A percentile compares a stretch with the other conserved stretches of the same genome.
phyloP scores from a whole-genome alignment of 2,797 vertebrate species.

The Thunnus albacares region DNA sequence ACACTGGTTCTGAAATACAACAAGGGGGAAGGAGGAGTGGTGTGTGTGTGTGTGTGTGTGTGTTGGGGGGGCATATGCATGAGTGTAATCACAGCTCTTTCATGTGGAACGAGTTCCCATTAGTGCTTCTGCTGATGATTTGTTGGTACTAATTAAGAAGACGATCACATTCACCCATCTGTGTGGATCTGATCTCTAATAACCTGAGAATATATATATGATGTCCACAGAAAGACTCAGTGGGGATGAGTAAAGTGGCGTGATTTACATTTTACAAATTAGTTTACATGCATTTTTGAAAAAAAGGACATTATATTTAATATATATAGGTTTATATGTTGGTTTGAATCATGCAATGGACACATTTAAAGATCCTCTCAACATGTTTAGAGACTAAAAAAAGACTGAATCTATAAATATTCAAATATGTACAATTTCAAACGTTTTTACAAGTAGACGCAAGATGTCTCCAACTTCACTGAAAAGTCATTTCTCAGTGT shows the following conservation, averaged over 20 bases:
- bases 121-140: slow-evolving; percentile 43
- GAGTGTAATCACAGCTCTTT: slow-evolving; percentile 31
- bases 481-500: neutral
- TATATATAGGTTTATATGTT: too few species aligned
- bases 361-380: neutral
- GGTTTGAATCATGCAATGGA: neutral
- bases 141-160: slow-evolving; percentile 46
- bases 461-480: too few species aligned
- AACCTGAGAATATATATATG: slow-evolving; percentile 3
- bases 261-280: slow-evolving; percentile 2
- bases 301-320: too few species aligned
- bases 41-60: slow-evolving; percentile 9
- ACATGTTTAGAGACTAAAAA: too few species aligned
- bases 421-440: too few species aligned
- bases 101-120: slow-evolving; percentile 39
- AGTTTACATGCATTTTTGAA: neutral
- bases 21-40: neutral
- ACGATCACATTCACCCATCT: slow-evolving; percentile 34
- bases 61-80: neutral
- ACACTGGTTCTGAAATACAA: slow-evolving; percentile 27
- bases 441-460: too few species aligned
- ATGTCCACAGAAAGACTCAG: slow-evolving; percentile 1
- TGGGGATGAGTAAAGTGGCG: neutral
- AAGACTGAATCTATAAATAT: too few species aligned
- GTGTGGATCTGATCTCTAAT: slow-evolving; percentile 29